Conservation (phyloP, 2,797 vertebrate genomes). For the Neopelma chrysocephalum region DNA sequence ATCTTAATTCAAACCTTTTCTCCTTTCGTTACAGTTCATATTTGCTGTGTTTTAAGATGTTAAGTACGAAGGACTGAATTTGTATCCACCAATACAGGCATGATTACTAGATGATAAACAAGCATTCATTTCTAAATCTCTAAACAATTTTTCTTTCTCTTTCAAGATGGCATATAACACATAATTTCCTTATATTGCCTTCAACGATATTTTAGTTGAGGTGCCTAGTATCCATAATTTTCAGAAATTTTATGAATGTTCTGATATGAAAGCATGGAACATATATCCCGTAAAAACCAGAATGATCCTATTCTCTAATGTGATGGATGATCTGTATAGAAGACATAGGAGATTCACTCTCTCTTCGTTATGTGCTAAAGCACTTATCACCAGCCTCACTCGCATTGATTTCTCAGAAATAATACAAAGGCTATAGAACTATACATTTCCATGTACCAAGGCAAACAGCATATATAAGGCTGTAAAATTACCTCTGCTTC, state of each 20-base stretch:
- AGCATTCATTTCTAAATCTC: not conserved
- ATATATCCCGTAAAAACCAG: not conserved
- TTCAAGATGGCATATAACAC: not conserved
- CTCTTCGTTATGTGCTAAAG: not conserved
- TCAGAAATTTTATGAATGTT: not conserved
- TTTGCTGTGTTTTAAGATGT: not conserved
- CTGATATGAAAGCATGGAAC: not conserved
- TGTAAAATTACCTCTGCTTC: not conserved
- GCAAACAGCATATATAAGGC: not conserved
- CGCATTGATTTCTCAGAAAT: not conserved
- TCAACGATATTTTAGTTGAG: not conserved
- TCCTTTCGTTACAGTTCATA: not conserved
- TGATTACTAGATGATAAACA: not conserved
- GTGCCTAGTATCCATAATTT: not conserved
- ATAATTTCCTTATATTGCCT: not conserved
- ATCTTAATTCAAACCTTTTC: not conserved
- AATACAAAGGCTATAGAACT: not conserved
- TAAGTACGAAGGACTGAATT: not conserved
- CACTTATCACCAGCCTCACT: not conserved
- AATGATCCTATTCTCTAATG: not conserved
- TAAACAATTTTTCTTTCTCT: not conserved
- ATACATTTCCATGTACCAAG: not conserved
- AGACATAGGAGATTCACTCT: not conserved
- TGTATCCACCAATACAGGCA: not conserved
- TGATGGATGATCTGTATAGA: not conserved